Percentiles rank a stretch among this genome's conserved stretches.
Evolutionary conservation across 2,888 invertebrate species (phyloP).

Genomic region (Sipha maydis): DNA sequence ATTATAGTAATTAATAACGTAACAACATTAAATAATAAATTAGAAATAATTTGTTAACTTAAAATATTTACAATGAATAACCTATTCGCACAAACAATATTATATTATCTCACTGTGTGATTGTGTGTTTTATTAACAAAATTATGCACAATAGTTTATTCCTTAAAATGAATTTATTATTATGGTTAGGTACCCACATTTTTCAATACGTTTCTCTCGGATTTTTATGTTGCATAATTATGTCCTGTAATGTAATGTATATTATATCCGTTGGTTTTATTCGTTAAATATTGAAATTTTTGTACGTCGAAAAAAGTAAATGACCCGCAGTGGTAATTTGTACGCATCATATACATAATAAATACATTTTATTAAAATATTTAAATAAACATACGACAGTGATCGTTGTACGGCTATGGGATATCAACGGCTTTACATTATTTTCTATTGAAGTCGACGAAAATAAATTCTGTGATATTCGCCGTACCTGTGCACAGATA

Average conservation of each 20-base stretch:
- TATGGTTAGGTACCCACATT: too few relatives aligned
- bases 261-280: not conserved
- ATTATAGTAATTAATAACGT: not conserved
- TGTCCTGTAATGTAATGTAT: not conserved
- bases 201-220: not conserved
- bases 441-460: not conserved
- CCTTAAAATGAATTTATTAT: too few relatives aligned
- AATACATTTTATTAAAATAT: not conserved
- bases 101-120: too few relatives aligned
- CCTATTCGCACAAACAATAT: too few relatives aligned
- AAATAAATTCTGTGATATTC: slow-evolving; percentile 22
- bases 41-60: too few relatives aligned
- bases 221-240: not conserved
- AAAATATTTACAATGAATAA: too few relatives aligned
- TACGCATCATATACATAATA: not conserved
- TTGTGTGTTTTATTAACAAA: too few relatives aligned
- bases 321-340: not conserved
- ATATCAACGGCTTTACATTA: not conserved
- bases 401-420: not conserved
- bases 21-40: too few relatives aligned
- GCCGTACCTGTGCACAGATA: not conserved
- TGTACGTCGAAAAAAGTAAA: not conserved
- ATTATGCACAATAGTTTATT: too few relatives aligned
- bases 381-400: not conserved
- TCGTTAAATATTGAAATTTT: slow-evolving; percentile 27